Conservation (phyloP, 2,797 vertebrate genomes). For the Falco columbarius region DNA sequence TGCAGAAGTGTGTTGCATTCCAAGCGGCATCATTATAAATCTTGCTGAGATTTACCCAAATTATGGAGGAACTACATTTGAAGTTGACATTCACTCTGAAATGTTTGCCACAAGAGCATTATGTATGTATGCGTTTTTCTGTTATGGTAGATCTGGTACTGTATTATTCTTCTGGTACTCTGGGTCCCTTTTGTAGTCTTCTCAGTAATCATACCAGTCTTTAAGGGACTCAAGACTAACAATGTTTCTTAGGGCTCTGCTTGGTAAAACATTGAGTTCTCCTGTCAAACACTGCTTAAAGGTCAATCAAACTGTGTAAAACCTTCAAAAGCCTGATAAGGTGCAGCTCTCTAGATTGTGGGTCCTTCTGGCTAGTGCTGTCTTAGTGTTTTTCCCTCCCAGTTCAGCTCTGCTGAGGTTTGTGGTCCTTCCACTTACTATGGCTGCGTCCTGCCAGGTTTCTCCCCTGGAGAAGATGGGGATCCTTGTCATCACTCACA, state of each 20-base stretch:
- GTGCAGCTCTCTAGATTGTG: background rate
- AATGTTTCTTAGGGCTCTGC: background rate
- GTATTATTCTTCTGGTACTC: background rate
- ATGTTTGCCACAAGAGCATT: background rate
- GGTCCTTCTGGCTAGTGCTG: background rate
- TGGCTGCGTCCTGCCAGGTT: fast-evolving
- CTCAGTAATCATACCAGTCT: background rate
- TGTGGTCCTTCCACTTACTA: background rate
- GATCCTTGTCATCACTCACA: background rate
- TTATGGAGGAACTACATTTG: background rate
- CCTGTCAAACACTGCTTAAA: constrained; percentile 15
- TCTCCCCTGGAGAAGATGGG: background rate
- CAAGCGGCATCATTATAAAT: background rate
- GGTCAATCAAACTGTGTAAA: background rate
- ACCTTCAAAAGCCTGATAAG: background rate
- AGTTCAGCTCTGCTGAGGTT: background rate
- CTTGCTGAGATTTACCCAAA: background rate
- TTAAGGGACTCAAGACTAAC: background rate
- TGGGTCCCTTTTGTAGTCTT: background rate
- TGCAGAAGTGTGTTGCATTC: background rate
- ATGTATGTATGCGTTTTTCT: background rate
- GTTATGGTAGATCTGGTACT: background rate
- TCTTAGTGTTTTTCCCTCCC: background rate
- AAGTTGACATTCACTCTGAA: background rate
- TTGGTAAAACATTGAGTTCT: constrained; percentile 1